Base-by-base conservation (phyloP, 2,888 invertebrate genomes). In the Lagria hirta region DNA sequence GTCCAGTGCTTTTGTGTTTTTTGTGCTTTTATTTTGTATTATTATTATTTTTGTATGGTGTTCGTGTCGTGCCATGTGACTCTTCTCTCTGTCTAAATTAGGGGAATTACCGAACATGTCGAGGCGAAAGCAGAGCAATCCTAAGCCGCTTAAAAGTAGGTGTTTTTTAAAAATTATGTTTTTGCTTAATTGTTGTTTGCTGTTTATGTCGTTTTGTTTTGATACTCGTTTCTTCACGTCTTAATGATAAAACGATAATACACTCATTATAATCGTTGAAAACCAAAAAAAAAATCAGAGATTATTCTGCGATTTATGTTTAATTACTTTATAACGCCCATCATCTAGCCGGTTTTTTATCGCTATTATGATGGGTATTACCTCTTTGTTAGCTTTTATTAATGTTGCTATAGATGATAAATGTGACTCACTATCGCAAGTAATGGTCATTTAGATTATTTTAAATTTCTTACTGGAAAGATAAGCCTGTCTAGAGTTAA, bases 121-220 rank as follows among this genome's bases (percentile, higher is more conserved):
- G 73, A 86, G 93, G 74, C 82, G 93, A 77, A 93, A 93, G 81
- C 93, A 93, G 81, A 89, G 90, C 78, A 92, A 93, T 78, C 93
- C 93, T 64, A 93, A 93, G 77, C 92, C 93, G 72, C 81, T 92
- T 68, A 93, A 93, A 92, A 87, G 93, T 93, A 77, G 83, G 88
- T 85, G 60, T 53, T 48, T 30, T 14, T 34, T 28, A 30, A 30
- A 14, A 30, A 27, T 38, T 8, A 34, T 35, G 13, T 15, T 26
- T 37, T 42, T 33, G 24, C 24, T 43, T 38, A 38, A 37, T 43
- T 29, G 37, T 40, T 43, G 38, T 22, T 33, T 7, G 26, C 21
- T 34, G 24, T 42, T 42, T 18, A 18, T 18, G 18, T 41, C 30
- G 28, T 33, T 11, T 26, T 10, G 27, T 30, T 33, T 24, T 26